A percentile compares a stretch with the other conserved stretches of the same genome.
Conservation (phyloP, 2,113 vertebrate genomes). For the Crocuta crocuta region DNA sequence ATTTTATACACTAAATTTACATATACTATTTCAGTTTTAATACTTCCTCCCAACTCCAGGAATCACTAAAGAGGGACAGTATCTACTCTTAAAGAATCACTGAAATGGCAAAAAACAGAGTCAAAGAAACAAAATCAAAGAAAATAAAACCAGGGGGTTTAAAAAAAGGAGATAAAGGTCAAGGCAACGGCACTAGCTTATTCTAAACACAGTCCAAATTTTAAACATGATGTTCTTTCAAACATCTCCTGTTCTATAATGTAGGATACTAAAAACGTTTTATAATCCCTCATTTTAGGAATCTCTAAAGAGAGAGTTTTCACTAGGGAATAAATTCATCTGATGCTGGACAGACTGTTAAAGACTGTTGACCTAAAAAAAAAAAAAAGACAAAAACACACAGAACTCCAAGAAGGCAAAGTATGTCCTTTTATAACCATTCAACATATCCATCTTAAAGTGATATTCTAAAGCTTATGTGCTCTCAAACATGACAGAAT, state of each 20-base stretch:
- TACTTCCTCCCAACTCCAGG: neutral
- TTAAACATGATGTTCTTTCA: neutral
- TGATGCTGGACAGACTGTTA: neutral
- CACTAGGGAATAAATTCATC: conserved; percentile 32
- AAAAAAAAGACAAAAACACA: conserved; percentile 10
- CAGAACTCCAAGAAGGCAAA: neutral
- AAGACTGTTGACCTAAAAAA: conserved; percentile 1
- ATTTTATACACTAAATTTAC: neutral
- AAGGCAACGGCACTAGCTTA: neutral
- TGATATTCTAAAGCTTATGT: neutral
- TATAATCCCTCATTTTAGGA: conserved; percentile 27
- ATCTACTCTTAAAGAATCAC: neutral
- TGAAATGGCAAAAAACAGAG: neutral
- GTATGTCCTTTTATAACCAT: neutral
- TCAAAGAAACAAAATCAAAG: conserved; percentile 18
- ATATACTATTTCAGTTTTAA: neutral
- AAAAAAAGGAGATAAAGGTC: neutral
- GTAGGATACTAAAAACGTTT: neutral
- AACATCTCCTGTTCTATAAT: neutral
- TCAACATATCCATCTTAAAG: neutral
- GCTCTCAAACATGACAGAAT: neutral
- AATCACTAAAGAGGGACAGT: neutral
- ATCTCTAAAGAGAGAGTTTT: neutral
- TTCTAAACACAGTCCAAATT: neutral
- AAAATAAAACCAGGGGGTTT: neutral